Percentiles rank a stretch among this genome's conserved stretches.
phyloP scores from a whole-genome alignment of 1,140 invertebrate species.

The Tenebrio molitor region DNA sequence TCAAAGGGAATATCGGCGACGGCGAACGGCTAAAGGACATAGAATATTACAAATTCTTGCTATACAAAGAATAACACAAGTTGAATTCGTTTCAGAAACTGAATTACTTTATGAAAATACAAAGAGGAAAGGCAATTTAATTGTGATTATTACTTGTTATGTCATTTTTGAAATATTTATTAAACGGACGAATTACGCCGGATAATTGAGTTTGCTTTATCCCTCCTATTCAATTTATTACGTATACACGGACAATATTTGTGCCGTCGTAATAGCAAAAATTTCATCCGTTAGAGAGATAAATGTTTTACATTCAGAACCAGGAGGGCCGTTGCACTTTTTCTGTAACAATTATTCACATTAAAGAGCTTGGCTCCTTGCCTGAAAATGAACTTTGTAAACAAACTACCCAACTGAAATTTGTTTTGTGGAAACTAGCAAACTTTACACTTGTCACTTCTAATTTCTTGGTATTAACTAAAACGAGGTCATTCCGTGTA shows the following conservation, averaged over 20 bases:
- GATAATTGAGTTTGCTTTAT: conserved; percentile 36
- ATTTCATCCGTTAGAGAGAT: neutral
- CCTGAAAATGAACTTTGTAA: conserved; percentile 43
- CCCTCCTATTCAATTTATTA: conserved; percentile 12
- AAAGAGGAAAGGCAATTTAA: conserved; percentile 33
- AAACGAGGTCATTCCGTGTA: conserved; percentile 36
- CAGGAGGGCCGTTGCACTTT: conserved; percentile 12
- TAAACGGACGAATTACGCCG: conserved; percentile 13
- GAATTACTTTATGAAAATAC: conserved; percentile 36
- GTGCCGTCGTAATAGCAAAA: neutral
- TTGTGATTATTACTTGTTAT: conserved; percentile 29
- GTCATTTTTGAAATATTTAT: conserved; percentile 30
- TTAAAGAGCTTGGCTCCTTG: conserved; percentile 40
- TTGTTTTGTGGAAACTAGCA: conserved; percentile 46
- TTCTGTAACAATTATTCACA: conserved; percentile 41
- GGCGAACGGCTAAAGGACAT: conserved; percentile 31
- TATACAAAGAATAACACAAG: conserved; percentile 30
- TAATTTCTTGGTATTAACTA: conserved; percentile 41
- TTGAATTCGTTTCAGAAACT: conserved; percentile 31
- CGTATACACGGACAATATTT: conserved; percentile 10
- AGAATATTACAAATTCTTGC: conserved; percentile 36
- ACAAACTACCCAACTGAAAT: conserved; percentile 44
- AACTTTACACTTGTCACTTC: conserved; percentile 46
- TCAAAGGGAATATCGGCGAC: conserved; percentile 29
- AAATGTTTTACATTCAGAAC: neutral